phyloP scores from a whole-genome alignment of 2,113 vertebrate genomes.

The Syngnathus scovelli region DNA sequence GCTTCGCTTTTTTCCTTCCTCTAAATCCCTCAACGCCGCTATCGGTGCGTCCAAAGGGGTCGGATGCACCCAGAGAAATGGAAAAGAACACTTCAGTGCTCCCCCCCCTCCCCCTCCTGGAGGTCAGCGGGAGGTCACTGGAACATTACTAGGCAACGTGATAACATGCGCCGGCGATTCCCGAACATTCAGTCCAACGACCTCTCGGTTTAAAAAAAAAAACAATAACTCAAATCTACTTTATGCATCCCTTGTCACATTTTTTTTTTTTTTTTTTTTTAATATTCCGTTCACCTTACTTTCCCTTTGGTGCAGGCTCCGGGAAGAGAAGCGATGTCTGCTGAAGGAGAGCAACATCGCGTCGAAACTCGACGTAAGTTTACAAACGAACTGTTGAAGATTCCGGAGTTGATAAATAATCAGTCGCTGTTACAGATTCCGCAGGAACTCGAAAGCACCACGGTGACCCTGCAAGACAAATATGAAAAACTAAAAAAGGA shows the following conservation, averaged over 20 bases:
- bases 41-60: slow-evolving; percentile 33
- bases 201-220: not conserved
- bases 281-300: not conserved
- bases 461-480: slow-evolving; percentile 69
- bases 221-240: slow-evolving; percentile 4
- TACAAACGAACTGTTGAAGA: slow-evolving; percentile 5
- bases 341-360: slow-evolving; percentile 74
- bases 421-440: slow-evolving; percentile 7
- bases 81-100: slow-evolving; percentile 33
- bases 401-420: not conserved
- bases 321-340: slow-evolving; percentile 78
- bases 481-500: slow-evolving; percentile 81
- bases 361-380: slow-evolving; percentile 78
- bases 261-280: not conserved
- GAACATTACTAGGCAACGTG: slow-evolving; percentile 47
- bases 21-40: slow-evolving; percentile 28
- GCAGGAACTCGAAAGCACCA: slow-evolving; percentile 74
- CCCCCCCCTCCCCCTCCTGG: not conserved
- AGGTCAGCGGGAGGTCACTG: slow-evolving; percentile 29
- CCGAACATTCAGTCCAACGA: slow-evolving; percentile 16
- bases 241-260: not conserved
- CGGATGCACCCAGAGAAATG: slow-evolving; percentile 44
- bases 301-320: slow-evolving; percentile 58
- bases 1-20: slow-evolving; percentile 23
- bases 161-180: slow-evolving; percentile 23